Evolutionary conservation across 2,888 invertebrate genomes (phyloP).

Genomic region (Drosophila suboccidentalis): DNA sequence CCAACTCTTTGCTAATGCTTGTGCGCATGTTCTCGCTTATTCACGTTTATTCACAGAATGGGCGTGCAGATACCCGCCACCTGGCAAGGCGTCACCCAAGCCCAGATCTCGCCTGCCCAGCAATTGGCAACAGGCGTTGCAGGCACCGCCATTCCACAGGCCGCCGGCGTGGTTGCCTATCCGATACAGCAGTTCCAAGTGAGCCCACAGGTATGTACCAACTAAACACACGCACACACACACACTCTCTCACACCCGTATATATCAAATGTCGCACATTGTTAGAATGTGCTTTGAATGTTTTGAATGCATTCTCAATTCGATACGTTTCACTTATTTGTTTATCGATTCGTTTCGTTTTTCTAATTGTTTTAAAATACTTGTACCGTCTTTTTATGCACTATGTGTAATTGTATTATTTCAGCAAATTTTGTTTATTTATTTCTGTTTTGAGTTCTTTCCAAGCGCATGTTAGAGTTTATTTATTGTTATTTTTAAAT

Average conservation of each 20-base stretch:
- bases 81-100: slow-evolving; percentile 92
- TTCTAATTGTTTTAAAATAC: slow-evolving; percentile 3
- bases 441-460: slow-evolving; percentile 1
- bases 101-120: slow-evolving; percentile 89
- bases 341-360: slow-evolving; percentile 37
- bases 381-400: slow-evolving; percentile 2
- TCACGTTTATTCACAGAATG: slow-evolving; percentile 87
- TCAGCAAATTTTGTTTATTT: slow-evolving; percentile 8
- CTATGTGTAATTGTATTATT: background rate
- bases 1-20: slow-evolving; percentile 37
- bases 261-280: slow-evolving; percentile 48
- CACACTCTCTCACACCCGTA: slow-evolving; percentile 18
- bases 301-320: slow-evolving; percentile 54
- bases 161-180: slow-evolving; percentile 93
- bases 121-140: slow-evolving; percentile 89
- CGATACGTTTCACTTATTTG: slow-evolving; percentile 33
- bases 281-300: slow-evolving; percentile 59
- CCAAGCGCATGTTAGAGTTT: slow-evolving; percentile 27
- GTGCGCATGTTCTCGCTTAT: slow-evolving; percentile 23
- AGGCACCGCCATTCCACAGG: slow-evolving; percentile 91
- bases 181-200: slow-evolving; percentile 98
- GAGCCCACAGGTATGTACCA: slow-evolving; percentile 86
- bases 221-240: slow-evolving; percentile 22
- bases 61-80: slow-evolving; percentile 93
- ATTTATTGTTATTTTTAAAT: background rate